Conservation (phyloP, 2,888 invertebrate species). For the Aporophyla lueneburgensis region DNA sequence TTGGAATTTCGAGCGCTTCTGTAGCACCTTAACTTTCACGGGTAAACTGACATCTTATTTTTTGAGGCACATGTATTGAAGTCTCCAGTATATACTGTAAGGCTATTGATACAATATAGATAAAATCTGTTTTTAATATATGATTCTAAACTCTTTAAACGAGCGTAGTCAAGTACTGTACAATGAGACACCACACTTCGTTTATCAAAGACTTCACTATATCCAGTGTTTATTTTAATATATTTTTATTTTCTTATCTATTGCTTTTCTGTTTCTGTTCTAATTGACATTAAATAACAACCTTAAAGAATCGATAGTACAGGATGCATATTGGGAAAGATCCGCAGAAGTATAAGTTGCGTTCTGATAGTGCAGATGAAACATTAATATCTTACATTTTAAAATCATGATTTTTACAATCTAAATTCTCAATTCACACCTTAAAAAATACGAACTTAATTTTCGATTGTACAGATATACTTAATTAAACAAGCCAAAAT, state of each 20-base stretch:
- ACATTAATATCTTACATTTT: conserved; percentile 37
- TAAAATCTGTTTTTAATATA: conserved; percentile 41
- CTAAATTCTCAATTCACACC: conserved; percentile 53
- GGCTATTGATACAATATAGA: conserved; percentile 41
- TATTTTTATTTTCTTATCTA: conserved; percentile 7
- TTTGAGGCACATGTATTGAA: conserved; percentile 5
- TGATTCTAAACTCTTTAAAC: conserved; percentile 37
- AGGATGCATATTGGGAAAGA: conserved; percentile 29
- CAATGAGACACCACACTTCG: conserved; percentile 66
- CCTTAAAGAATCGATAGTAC: conserved; percentile 42
- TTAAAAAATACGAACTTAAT: conserved; percentile 56
- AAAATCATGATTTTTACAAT: conserved; percentile 54
- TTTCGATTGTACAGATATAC: conserved; percentile 51
- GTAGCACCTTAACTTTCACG: background rate
- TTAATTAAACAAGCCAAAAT: conserved; percentile 53
- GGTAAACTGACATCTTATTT: background rate
- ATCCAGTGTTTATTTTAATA: conserved; percentile 49
- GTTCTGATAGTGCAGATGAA: conserved; percentile 1
- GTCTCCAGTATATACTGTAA: conserved; percentile 33
- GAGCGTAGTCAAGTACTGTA: conserved; percentile 48
- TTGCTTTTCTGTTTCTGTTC: conserved; percentile 25
- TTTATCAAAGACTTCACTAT: conserved; percentile 50
- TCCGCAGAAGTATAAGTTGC: conserved; percentile 16
- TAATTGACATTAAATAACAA: conserved; percentile 54
- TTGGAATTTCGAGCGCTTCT: background rate